These are phyloP conservation scores for Corythornis madagascariensis DNA, from an alignment of 2,113 vertebrate genomes.

Conservation along the genomic window DNA sequence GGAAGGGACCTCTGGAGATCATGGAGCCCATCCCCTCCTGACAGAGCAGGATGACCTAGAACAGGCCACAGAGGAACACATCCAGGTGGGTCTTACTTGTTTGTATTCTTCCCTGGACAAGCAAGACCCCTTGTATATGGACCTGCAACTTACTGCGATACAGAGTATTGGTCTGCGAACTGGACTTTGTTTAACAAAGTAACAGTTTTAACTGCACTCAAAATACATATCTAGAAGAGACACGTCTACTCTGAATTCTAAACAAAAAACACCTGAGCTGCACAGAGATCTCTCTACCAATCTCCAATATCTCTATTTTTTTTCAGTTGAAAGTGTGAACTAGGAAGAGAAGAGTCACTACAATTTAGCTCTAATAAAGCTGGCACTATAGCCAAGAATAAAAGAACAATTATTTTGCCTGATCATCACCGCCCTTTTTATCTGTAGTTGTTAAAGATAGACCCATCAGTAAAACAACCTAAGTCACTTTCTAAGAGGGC, in stretches of 20 bases:
- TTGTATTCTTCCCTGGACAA: not conserved
- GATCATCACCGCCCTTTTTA: not conserved
- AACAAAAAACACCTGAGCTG: not conserved
- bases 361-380: not conserved
- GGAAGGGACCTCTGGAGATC: no score
- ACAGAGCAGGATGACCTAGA: no score
- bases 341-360: not conserved
- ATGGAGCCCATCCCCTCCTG: no score
- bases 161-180: not conserved
- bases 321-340: not conserved
- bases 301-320: not conserved
- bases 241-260: not conserved
- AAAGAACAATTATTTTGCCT: not conserved
- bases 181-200: not conserved
- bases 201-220: not conserved
- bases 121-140: accelerated
- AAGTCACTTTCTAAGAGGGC: not conserved
- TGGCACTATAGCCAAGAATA: not conserved
- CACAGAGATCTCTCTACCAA: not conserved
- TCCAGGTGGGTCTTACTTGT: no score
- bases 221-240: not conserved
- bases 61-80: no score
- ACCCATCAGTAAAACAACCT: not conserved
- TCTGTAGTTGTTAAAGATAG: not conserved
- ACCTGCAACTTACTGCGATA: not conserved